Base-by-base conservation (phyloP, 2,113 vertebrate species). In the Percina caprodes region DNA sequence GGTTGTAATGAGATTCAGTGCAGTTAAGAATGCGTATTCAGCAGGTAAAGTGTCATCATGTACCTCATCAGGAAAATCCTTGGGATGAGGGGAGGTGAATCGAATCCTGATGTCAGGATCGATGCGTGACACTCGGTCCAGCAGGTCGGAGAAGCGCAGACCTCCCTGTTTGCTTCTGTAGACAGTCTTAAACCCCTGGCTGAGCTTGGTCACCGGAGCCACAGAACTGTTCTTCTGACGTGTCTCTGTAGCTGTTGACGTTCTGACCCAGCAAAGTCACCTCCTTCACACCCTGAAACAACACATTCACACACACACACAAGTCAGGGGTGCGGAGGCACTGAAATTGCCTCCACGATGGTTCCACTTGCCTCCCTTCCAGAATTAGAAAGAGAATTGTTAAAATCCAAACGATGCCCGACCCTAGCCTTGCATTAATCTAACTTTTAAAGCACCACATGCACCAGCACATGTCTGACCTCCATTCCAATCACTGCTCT, bases 51-150 rank as follows among this genome's bases (percentile, higher is more conserved):
- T 21, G 1, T 13, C 2, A 26, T 56, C 30, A 23, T 4, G 2
- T 86, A 95, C 98, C 97, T 99, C 97, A 62, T 99, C 97, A 0
- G 98, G 98, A 70, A 99, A 99, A 85, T 99, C 98, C 82, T 99
- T 99, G 61, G 98, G 98, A 71, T 99, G 98, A 0, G 98, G 98
- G 77, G 98, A 99, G 3, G 98, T 99, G 89, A 99, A 99, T 21
- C 98, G 95, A n/a, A 99, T 96, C 94, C 98, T 96, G 96, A 99
- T 97, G 88, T 98, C 94, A 0, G 97, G 96, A 79, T 99, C 92
- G 4, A 99, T 77, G 2, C 79, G 94, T 1, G 98, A 99, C 42
- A 98, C 98, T 26, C 85, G 92, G 89, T 99, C 98, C 82, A 99
- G 93, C 58, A 99, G 96, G 69, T 98, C 93, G 0, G 96, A 86